These are phyloP conservation scores for Whitmania pigra DNA, from an alignment of 1,140 invertebrate species.

Conservation along the genomic window DNA sequence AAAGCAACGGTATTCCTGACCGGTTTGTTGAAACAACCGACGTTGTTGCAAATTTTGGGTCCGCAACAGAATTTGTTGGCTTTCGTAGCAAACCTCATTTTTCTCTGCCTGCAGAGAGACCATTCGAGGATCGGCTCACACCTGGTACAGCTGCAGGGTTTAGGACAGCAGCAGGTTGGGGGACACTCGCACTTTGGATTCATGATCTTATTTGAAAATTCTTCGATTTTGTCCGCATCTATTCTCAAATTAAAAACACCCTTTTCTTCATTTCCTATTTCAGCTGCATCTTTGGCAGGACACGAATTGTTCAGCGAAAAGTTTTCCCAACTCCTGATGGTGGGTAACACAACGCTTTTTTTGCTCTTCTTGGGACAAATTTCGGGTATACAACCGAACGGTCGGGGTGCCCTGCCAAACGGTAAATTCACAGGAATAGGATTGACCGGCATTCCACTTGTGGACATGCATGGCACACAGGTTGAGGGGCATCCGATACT, in stretches of 20 bases:
- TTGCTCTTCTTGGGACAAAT: background rate
- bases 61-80: conserved; percentile 2
- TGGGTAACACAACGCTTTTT: background rate
- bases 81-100: background rate
- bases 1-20: background rate
- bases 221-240: no score
- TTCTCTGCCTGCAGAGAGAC: background rate
- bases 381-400: background rate
- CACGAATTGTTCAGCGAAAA: background rate
- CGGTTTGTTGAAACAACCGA: conserved; percentile 4
- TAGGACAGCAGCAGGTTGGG: no score
- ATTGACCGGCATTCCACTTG: no score
- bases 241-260: no score
- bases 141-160: background rate
- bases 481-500: no score
- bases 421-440: background rate
- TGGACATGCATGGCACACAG: no score
- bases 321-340: background rate
- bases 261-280: no score
- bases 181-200: no score
- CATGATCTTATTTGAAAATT: no score
- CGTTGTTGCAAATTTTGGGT: conserved; percentile 10
- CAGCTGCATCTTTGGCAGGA: background rate
- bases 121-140: background rate
- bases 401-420: background rate